Conservation (phyloP, 2,113 vertebrate genomes). For the Python bivittatus region DNA sequence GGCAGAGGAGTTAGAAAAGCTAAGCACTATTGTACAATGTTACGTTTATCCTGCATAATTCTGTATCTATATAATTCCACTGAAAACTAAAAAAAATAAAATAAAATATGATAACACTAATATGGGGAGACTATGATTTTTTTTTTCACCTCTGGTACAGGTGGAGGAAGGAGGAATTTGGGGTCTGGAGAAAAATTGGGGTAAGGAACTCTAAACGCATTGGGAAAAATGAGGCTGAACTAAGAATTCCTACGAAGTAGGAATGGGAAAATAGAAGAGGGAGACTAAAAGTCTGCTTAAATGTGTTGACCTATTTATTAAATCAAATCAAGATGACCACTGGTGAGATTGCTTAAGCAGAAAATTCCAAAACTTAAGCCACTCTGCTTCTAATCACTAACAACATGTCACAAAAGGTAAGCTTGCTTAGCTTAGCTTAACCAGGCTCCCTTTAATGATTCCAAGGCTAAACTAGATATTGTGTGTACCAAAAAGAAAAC, state of each 20-base stretch:
- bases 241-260: not conserved
- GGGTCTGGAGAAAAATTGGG: not conserved
- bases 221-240: not conserved
- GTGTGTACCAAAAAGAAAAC: not conserved
- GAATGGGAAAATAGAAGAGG: not conserved
- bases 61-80: too few species aligned
- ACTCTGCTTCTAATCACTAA: not conserved
- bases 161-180: not conserved
- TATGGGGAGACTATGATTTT: too few species aligned
- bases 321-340: not conserved
- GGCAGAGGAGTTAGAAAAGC: too few species aligned
- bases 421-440: not conserved
- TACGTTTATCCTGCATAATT: too few species aligned
- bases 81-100: too few species aligned
- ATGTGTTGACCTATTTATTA: not conserved
- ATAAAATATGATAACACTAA: too few species aligned
- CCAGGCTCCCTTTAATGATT: not conserved
- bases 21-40: too few species aligned
- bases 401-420: not conserved
- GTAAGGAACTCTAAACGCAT: not conserved
- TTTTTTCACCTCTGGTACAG: not conserved
- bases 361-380: not conserved
- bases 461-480: not conserved
- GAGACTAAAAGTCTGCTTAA: not conserved
- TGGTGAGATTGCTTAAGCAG: not conserved